These are phyloP conservation scores for Adineta ricciae DNA, from an alignment of 2,888 invertebrate genomes.

Conservation along the genomic window DNA sequence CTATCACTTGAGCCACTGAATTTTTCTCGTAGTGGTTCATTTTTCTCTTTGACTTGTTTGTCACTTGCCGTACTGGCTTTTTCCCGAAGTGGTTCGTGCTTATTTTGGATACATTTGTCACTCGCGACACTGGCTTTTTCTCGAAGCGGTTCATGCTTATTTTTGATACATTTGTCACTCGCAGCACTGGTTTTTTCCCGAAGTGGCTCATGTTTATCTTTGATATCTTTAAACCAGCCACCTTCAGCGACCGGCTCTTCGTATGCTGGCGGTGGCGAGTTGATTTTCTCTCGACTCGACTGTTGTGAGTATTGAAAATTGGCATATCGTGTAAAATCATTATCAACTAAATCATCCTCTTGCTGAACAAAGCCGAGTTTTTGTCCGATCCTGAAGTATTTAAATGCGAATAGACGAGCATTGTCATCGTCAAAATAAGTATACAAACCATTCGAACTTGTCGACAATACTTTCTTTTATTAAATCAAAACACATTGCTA, in stretches of 20 bases:
- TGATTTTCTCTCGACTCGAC: not conserved
- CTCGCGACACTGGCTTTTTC: too few relatives aligned
- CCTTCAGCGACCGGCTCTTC: not conserved
- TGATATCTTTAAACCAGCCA: not conserved
- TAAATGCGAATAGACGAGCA: not conserved
- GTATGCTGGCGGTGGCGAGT: not conserved
- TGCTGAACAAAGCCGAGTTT: not conserved
- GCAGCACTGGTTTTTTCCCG: not conserved
- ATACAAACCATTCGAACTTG: constrained; percentile 39
- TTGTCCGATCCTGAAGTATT: not conserved
- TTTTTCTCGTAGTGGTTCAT: too few relatives aligned
- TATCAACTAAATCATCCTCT: not conserved
- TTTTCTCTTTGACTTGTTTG: too few relatives aligned
- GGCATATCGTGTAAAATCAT: not conserved
- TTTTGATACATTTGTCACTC: not conserved
- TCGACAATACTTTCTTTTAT: constrained; percentile 50
- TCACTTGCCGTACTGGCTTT: not conserved
- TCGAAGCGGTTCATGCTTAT: too few relatives aligned
- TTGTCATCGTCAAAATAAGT: not conserved
- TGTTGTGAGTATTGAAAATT: not conserved
- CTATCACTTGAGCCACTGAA: not conserved
- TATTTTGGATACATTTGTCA: not conserved
- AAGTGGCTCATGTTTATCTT: not conserved
- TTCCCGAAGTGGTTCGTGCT: too few relatives aligned
- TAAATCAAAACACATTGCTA: constrained; percentile 50